These are phyloP conservation scores for Lucilia sericata DNA, from an alignment of 1,140 invertebrate genomes.

Conservation along the genomic window DNA sequence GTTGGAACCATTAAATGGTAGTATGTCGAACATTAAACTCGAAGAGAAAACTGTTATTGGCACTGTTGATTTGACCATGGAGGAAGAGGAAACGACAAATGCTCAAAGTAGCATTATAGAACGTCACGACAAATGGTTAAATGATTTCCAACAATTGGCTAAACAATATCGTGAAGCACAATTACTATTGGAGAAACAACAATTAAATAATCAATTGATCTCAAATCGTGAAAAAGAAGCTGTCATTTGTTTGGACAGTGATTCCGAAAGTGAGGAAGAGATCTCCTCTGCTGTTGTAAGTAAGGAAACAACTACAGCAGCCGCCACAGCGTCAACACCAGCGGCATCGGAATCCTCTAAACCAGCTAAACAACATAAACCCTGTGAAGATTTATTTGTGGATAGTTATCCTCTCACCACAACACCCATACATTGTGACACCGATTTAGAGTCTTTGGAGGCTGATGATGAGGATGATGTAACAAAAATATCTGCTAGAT, in stretches of 20 bases:
- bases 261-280: neutral
- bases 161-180: constrained; percentile 3
- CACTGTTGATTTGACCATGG: constrained; percentile 25
- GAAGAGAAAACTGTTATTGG: neutral
- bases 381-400: constrained; percentile 6
- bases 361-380: neutral
- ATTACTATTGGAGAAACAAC: neutral
- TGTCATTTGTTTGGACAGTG: constrained; percentile 22
- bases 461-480: neutral
- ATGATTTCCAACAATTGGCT: constrained; percentile 11
- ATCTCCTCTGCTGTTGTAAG: neutral
- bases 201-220: neutral
- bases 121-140: constrained; percentile 17
- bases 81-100: neutral
- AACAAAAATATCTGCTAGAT: neutral
- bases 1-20: neutral
- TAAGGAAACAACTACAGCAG: neutral
- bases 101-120: neutral
- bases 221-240: neutral
- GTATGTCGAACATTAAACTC: neutral
- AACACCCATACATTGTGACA: neutral
- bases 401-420: constrained; percentile 3
- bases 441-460: neutral
- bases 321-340: too few relatives aligned
- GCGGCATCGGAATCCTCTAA: too few relatives aligned